Evolutionary conservation across 2,888 invertebrate genomes (phyloP), one percentile per base, ranked within the genome.

Genomic region (Drosophila bunnanda): DNA sequence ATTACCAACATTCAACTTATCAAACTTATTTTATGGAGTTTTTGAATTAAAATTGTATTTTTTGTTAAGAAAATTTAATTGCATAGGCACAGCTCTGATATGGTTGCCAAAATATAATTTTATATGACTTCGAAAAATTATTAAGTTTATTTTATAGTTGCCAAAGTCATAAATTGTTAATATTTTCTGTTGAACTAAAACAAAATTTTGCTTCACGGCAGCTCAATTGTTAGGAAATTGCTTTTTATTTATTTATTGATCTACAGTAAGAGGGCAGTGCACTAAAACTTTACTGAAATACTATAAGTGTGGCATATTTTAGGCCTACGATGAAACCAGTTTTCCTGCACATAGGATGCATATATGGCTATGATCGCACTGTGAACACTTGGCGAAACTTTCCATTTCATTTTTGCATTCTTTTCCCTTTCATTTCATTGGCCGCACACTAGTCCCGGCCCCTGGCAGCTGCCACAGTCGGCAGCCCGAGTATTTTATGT

Each of bases 331-430:
- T 2, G 2, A 36, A 44, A 36, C 50, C 50, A 39, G 69, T 55
- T 67, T 55, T 39, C 44, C 55, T 34, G 25, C 67, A 39, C 55
- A 39, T 68, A 48, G 39, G 55, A 39, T 25, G 25, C 38, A 67
- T 54, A 44, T 28, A 22, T 48, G 38, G 39, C 28, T n/a, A 50
- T 71, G 79, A 81, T 78, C 79, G 78, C 74, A 76, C 69, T 67
- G 36, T n/a, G 61, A 61, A 48, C 39, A 60, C 69, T 54, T 61
- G 53, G 61, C 46, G 57, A 73, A 79, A 88, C 82, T 83, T 83
- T 83, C 82, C 65, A 86, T 88, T 87, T 81, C 88, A 75, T 67
- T 80, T 74, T 70, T 43, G 67, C 61, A 78, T 84, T 82, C 73
- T 84, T 77, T 76, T 75, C 74, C 82, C 82, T 85, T 88, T 88